A percentile compares a stretch with the other conserved stretches of the same genome.
These are phyloP conservation scores for Flexamia atlantica DNA, from an alignment of 2,888 invertebrate genomes.

Conservation along the genomic window DNA sequence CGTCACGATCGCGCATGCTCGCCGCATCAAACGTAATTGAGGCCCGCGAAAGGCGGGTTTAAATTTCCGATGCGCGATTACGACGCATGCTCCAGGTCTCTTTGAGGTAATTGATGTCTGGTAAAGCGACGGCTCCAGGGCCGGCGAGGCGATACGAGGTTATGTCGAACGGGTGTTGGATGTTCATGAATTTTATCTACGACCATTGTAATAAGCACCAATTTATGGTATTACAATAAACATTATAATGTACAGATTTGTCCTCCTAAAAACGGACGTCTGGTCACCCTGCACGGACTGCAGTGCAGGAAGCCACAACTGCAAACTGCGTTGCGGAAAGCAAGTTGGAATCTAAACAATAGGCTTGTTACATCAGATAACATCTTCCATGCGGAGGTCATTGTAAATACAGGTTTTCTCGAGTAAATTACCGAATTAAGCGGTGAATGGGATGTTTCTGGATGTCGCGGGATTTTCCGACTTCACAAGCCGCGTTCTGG, in stretches of 20 bases:
- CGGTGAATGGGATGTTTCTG: background rate
- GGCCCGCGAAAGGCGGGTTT: background rate
- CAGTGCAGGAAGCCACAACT: no score
- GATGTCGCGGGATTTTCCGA: constrained; percentile 11
- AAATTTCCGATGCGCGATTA: constrained; percentile 8
- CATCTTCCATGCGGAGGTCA: background rate
- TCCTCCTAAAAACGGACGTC: no score
- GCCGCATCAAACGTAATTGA: constrained; percentile 26
- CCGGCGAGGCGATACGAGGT: background rate
- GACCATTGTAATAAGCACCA: background rate
- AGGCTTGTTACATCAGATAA: background rate
- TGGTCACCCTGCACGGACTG: no score
- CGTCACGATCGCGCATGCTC: constrained; percentile 33
- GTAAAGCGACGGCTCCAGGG: background rate
- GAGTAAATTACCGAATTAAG: background rate
- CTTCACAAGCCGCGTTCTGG: background rate
- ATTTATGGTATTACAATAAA: no score
- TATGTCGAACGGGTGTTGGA: no score
- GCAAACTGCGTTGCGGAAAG: no score
- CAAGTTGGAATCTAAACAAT: background rate
- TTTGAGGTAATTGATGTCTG: background rate
- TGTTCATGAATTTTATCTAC: background rate
- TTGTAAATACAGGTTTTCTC: background rate
- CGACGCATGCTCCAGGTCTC: background rate
- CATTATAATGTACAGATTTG: no score